Percentiles rank a stretch among this genome's conserved stretches.
phyloP scores from a whole-genome alignment of 2,113 vertebrate species.

The Clarias gariepinus region DNA sequence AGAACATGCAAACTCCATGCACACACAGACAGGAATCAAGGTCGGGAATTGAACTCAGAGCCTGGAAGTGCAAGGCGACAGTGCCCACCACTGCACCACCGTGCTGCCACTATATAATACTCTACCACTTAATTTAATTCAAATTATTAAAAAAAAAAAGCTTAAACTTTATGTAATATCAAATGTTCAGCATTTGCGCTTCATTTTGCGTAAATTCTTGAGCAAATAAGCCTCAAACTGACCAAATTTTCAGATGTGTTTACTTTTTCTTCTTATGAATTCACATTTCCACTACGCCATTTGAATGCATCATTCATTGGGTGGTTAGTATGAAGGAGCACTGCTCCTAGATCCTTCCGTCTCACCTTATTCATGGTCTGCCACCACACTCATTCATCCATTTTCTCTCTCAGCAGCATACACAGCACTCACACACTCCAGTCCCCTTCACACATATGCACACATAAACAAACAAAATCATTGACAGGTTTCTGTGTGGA shows the following conservation, averaged over 20 bases:
- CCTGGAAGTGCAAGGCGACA: too few relatives aligned
- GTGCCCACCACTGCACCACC: too few relatives aligned
- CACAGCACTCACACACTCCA: conserved; percentile 20
- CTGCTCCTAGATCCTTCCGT: background rate
- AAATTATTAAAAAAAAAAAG: background rate
- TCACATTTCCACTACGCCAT: conserved; percentile 17
- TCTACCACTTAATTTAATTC: background rate
- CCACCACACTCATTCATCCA: conserved; percentile 42
- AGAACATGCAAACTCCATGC: too few relatives aligned
- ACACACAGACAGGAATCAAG: too few relatives aligned
- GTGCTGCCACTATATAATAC: background rate
- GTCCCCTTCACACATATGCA: conserved; percentile 7
- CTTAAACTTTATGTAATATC: background rate
- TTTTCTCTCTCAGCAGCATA: conserved; percentile 36
- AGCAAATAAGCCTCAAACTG: background rate
- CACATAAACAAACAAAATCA: conserved; percentile 24
- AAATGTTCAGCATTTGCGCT: background rate
- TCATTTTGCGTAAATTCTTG: background rate
- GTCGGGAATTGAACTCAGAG: too few relatives aligned
- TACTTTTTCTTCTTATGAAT: background rate
- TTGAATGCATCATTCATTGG: conserved; percentile 34
- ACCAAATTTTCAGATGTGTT: conserved; percentile 13
- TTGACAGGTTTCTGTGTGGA: conserved; percentile 61
- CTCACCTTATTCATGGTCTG: conserved; percentile 47
- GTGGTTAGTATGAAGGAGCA: conserved; percentile 23